Conservation (phyloP, 2,888 invertebrate species). For the Agrochola litura region DNA sequence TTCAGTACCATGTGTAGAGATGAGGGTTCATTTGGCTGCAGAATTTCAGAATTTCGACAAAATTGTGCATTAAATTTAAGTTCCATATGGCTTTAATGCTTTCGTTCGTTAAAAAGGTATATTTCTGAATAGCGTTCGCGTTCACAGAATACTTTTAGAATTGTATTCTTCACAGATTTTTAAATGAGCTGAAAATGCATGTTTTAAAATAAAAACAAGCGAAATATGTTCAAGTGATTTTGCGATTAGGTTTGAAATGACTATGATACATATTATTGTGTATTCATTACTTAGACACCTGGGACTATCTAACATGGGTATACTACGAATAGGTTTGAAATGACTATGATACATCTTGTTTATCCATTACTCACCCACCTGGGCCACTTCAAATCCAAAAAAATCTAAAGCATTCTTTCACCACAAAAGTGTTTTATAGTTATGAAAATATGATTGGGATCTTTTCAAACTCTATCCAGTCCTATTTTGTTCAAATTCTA, state of each 20-base stretch:
- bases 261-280: background rate
- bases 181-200: background rate
- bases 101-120: conserved; percentile 67
- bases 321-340: conserved; percentile 2
- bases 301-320: background rate
- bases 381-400: background rate
- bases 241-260: conserved; percentile 3
- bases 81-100: conserved; percentile 69
- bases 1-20: conserved; percentile 53
- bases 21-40: conserved; percentile 70
- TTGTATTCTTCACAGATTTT: conserved; percentile 6
- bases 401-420: background rate
- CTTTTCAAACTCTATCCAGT: conserved; percentile 26
- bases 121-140: conserved; percentile 33
- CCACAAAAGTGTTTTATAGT: conserved; percentile 4
- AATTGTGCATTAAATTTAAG: conserved; percentile 74
- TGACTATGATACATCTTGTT: background rate
- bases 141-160: conserved; percentile 1
- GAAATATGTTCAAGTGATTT: background rate
- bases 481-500: conserved; percentile 30
- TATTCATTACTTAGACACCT: background rate
- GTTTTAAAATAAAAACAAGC: too few relatives aligned
- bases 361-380: background rate
- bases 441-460: conserved; percentile 23
- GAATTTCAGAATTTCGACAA: conserved; percentile 70